Evolutionary conservation across 2,888 invertebrate genomes (phyloP), one percentile per base, ranked within the genome.

Genomic region (Graphium colonna): DNA sequence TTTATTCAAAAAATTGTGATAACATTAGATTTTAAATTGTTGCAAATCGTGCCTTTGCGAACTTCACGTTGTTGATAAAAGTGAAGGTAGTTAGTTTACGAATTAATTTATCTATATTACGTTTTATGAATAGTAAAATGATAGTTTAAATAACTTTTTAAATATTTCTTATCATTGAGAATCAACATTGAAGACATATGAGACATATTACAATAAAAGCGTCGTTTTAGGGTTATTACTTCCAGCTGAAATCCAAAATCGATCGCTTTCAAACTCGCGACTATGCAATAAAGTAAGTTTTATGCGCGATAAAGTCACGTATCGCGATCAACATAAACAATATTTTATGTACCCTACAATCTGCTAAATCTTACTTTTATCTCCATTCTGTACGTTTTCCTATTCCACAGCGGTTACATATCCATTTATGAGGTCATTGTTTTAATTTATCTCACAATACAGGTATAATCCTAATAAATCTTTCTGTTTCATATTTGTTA

Each of bases 331-430:
- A 79, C 79, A 80, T 87, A 84, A 83, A 86, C 80, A 78, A 83
- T 87, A 81, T 85, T 88, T 87, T 85, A 88, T 83, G 80, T 70
- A 66, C 68, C 66, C 69, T 65, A 78, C 78, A 81, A 83, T 84
- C 82, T 81, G 79, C 79, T 77, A 77, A 79, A 84, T 82, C 80
- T 79, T 76, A 77, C 76, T 80, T 85, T 83, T 84, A 84, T 82
- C 71, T 71, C 63, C 63, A 62, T 59, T 58, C 55, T 51, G 39
- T 55, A 60, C 57, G 55, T 61, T 59, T 57, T 56, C 51, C 45
- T 43, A 55, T 53, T 55, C 39, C 47, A 52, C 17, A 26, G 28
- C 38, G 13, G 38, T 53, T 57, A 38, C 26, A 58, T 46, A 64
- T 62, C 66, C 67, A 67, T 77, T 77, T 78, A 75, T 66, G 69